Percentiles rank a stretch among this genome's conserved stretches.
Evolutionary conservation across 2,113 vertebrate species (phyloP).

Genomic region (Oceanites oceanicus): DNA sequence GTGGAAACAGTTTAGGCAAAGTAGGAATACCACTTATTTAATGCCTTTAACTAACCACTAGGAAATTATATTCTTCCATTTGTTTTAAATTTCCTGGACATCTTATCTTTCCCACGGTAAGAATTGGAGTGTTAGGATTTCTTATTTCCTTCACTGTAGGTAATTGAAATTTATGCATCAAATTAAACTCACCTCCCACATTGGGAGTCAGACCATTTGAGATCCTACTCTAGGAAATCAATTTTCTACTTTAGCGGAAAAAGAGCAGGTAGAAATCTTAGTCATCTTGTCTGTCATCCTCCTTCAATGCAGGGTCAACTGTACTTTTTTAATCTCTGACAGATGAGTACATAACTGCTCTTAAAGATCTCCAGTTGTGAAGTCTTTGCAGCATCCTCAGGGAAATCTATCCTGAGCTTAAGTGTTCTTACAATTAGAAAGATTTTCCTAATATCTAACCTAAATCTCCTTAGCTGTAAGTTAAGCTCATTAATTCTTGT

Average conservation of each 20-base stretch:
- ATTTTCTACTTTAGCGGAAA: not conserved
- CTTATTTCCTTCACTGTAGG: not conserved
- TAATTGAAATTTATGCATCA: not conserved
- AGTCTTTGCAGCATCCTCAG: not conserved
- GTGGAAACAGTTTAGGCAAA: not conserved
- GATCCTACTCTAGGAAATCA: not conserved
- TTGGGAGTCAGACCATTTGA: not conserved
- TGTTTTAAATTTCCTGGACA: not conserved
- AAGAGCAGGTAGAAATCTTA: not conserved
- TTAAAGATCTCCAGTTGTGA: not conserved
- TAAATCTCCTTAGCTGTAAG: slow-evolving; percentile 26
- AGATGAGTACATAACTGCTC: not conserved
- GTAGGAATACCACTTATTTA: not conserved
- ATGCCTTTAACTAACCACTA: not conserved
- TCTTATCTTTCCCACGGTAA: not conserved
- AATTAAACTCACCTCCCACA: not conserved
- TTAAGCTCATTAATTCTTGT: slow-evolving; percentile 18
- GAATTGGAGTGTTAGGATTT: not conserved
- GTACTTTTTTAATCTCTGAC: not conserved
- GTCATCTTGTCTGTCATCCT: not conserved
- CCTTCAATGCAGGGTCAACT: not conserved
- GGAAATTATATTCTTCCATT: not conserved
- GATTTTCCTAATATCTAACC: slow-evolving; percentile 19
- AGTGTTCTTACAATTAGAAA: not conserved
- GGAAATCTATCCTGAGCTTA: slow-evolving; percentile 8